phyloP scores from a whole-genome alignment of 2,888 invertebrate species.

The Muscina levida region DNA sequence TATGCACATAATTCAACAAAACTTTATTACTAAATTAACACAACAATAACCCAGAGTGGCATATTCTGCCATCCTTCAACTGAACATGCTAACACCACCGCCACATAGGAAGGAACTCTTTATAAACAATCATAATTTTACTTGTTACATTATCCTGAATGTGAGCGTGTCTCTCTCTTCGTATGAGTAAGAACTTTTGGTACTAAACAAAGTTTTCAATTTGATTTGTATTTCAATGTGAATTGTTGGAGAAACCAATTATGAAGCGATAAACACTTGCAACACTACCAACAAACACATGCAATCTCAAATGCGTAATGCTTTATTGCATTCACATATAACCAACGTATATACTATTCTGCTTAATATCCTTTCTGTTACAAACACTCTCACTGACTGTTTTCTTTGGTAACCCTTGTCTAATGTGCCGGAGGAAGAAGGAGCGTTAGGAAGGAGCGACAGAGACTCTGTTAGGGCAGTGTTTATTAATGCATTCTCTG shows the following conservation, averaged over 20 bases:
- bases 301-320: neutral
- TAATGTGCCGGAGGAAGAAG: no score
- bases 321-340: neutral
- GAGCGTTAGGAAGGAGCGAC: neutral
- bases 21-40: slow-evolving; percentile 28
- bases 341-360: neutral
- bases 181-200: no score
- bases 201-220: neutral
- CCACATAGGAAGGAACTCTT: neutral
- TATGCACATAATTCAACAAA: neutral
- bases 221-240: slow-evolving; percentile 23
- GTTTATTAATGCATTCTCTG: slow-evolving; percentile 46
- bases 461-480: neutral
- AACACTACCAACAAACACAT: slow-evolving; percentile 7
- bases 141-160: slow-evolving; percentile 1
- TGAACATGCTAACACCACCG: neutral
- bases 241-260: slow-evolving; percentile 67
- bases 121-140: slow-evolving; percentile 8
- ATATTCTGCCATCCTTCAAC: neutral
- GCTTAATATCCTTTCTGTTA: neutral
- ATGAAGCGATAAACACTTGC: slow-evolving; percentile 65
- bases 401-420: neutral
- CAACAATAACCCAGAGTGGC: neutral
- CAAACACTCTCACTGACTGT: neutral
- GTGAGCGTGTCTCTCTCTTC: neutral